These are phyloP conservation scores for Trogon melanurus DNA, from an alignment of 2,113 vertebrate genomes.

Conservation along the genomic window DNA sequence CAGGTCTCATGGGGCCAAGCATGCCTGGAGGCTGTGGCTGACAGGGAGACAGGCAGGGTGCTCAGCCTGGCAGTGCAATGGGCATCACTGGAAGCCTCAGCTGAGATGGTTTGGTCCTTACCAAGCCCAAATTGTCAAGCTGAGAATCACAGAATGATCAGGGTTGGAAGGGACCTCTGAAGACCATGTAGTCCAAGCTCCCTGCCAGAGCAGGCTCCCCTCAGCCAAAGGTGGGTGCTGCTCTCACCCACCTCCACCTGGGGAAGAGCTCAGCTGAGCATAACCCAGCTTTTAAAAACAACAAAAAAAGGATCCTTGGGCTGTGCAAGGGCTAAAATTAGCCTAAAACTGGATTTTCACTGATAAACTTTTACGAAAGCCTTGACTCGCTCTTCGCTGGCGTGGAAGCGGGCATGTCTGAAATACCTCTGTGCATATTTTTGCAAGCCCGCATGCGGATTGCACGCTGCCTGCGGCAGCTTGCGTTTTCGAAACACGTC, in stretches of 20 bases:
- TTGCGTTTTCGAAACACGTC: neutral
- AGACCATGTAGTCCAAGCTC: no score
- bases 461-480: rapidly evolving
- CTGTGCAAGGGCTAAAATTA: no score
- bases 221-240: neutral
- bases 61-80: neutral
- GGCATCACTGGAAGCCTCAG: neutral
- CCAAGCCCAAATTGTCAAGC: neutral
- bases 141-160: no score
- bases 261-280: neutral
- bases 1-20: neutral
- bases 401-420: no score
- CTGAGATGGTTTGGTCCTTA: neutral
- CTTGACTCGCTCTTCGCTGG: no score
- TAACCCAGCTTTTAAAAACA: neutral
- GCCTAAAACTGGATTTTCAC: no score
- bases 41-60: neutral
- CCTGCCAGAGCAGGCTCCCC: no score
- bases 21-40: neutral
- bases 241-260: rapidly evolving
- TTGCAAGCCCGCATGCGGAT: neutral
- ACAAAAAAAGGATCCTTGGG: no score
- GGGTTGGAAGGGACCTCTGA: no score
- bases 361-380: no score
- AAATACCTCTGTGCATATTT: no score